Base-by-base conservation (phyloP, 2,113 vertebrate genomes). In the Edolisoma coerulescens region DNA sequence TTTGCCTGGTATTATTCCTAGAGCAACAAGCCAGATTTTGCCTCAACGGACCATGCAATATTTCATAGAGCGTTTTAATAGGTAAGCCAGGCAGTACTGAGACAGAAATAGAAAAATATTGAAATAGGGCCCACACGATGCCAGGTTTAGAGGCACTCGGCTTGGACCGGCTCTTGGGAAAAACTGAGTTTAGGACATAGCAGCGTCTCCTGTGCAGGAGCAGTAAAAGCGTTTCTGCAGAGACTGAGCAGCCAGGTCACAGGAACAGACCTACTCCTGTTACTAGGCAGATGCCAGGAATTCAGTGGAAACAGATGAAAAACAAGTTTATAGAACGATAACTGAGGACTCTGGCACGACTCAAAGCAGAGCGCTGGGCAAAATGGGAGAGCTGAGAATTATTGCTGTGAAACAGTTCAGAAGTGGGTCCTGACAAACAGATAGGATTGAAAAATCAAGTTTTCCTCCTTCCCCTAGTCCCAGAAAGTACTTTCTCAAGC, bases 1-100 rank as follows among this genome's bases (percentile, higher is more conserved):
- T 65, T 93, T 69, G 56, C 80, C 83, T 90, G 79, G 68, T 96
- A 37, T 82, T 84, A 93, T 71, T 95, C 76, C 92, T 90, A 53
- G 71, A 96, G 90, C 75, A 90, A 67, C 90, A 65, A 91, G 71
- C 39, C 85, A 93, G 65, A 56, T 56, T 78, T 81, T 47, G 26
- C 57, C 76, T 94, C 37, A 84, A 45, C 37, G 4, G 0, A 75
- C 61, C 44, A 39, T 47, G 57, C 33, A n/a, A 16, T 67, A 88
- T 42, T 92, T 90, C 83, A 86, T 0, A 77, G 65, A 87, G 70
- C 6, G 14, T 45, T 90, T 69, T 39, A 92, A 90, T 56, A 95
- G 88, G 76, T 90, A 92, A 89, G 33, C 69, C 90, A 89, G 80
- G 53, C 80, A 82, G 88, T 44, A 60, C 49, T 35, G 61, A 89